These are phyloP conservation scores for Idaea dimidiata DNA, from an alignment of 2,888 invertebrate species.

Conservation along the genomic window DNA sequence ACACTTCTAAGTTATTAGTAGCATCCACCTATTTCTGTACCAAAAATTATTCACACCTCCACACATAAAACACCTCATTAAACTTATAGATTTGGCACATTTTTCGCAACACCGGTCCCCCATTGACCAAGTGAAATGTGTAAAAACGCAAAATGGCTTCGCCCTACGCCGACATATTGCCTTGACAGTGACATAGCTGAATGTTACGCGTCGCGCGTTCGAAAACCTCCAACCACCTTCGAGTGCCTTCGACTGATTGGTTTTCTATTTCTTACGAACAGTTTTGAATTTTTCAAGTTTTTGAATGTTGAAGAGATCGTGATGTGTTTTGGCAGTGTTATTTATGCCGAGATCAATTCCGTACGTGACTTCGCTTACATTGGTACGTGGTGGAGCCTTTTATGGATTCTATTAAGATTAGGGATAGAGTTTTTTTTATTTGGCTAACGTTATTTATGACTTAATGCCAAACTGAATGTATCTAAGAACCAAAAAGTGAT, in stretches of 20 bases:
- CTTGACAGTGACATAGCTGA: conserved; percentile 42
- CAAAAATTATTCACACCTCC: background rate
- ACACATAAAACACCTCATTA: conserved; percentile 16
- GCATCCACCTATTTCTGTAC: background rate
- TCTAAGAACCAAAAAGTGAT: too few species aligned
- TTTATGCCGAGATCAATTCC: background rate
- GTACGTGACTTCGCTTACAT: background rate
- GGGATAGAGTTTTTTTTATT: too few species aligned
- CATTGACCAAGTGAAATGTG: conserved; percentile 40
- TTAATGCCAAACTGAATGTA: too few species aligned
- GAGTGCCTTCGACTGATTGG: conserved; percentile 22
- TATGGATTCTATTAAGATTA: too few species aligned
- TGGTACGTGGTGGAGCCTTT: background rate
- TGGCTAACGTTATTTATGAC: too few species aligned
- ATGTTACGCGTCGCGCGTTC: conserved; percentile 40
- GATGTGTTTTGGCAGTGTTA: background rate
- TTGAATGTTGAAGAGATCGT: background rate
- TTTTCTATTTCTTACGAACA: conserved; percentile 12
- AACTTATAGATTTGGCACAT: conserved; percentile 17
- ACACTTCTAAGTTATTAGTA: too few species aligned
- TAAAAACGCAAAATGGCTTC: conserved; percentile 37
- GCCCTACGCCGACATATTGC: conserved; percentile 31
- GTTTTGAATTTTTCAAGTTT: conserved; percentile 24
- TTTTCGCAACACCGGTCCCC: conserved; percentile 32
- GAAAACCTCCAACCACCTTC: conserved; percentile 21